phyloP scores from a whole-genome alignment of 2,113 vertebrate genomes.

The Hymenochirus boettgeri region DNA sequence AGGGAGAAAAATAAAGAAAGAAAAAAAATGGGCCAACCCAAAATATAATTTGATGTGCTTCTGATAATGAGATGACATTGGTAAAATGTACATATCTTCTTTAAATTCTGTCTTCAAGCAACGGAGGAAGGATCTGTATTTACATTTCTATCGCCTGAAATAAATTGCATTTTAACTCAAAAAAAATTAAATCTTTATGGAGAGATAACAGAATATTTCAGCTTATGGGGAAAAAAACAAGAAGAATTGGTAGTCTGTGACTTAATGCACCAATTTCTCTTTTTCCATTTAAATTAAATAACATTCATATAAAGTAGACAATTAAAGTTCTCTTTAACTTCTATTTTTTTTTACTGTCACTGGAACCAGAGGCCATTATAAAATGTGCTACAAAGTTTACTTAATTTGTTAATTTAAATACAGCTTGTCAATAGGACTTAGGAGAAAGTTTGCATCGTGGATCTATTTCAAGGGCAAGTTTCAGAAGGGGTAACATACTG shows the following conservation, averaged over 20 bases:
- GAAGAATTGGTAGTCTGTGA: background rate
- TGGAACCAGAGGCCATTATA: background rate
- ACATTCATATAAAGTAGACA: background rate
- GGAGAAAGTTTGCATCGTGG: background rate
- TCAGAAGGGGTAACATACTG: no score
- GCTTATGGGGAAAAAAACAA: background rate
- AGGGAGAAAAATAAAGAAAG: constrained; percentile 16
- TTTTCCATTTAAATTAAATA: background rate
- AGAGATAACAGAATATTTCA: constrained; percentile 20
- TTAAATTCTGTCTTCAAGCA: constrained; percentile 18
- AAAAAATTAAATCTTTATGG: constrained; percentile 17
- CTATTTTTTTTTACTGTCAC: background rate
- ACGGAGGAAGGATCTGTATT: constrained; percentile 23
- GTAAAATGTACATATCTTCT: background rate
- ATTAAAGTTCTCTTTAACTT: background rate
- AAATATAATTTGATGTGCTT: constrained; percentile 29
- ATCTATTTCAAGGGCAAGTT: background rate
- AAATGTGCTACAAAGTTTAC: background rate
- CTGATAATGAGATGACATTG: constrained; percentile 18
- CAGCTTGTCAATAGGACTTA: background rate
- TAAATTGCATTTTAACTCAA: constrained; percentile 20
- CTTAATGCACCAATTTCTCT: constrained; percentile 5
- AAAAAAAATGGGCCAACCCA: constrained; percentile 20
- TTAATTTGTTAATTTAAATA: background rate
- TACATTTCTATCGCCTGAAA: constrained; percentile 32